These are phyloP conservation scores for Saccostrea cuccullata DNA, from an alignment of 1,140 invertebrate genomes.

Conservation along the genomic window DNA sequence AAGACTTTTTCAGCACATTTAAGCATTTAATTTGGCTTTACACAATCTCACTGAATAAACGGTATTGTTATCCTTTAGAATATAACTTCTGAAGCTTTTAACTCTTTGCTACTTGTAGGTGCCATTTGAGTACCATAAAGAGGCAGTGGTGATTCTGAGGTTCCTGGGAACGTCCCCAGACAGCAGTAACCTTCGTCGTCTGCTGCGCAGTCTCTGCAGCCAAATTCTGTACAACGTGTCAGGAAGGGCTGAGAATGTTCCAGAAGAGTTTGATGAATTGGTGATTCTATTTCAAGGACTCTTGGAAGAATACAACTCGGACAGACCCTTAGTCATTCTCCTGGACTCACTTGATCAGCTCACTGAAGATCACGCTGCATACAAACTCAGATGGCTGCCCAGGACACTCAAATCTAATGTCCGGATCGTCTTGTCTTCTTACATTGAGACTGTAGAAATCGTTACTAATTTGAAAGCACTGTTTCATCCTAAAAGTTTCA, in stretches of 20 bases:
- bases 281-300: conserved; percentile 54
- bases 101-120: conserved; percentile 38
- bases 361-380: conserved; percentile 59
- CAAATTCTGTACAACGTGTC: conserved; percentile 58
- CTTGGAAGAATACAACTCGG: conserved; percentile 49
- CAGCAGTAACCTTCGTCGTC: conserved; percentile 62
- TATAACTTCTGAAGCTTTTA: not conserved
- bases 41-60: too few species aligned
- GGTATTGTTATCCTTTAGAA: not conserved
- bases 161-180: conserved; percentile 70
- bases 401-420: conserved; percentile 64
- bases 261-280: conserved; percentile 58
- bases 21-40: too few species aligned
- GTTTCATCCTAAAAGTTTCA: conserved; percentile 78
- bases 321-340: conserved; percentile 68
- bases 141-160: conserved; percentile 62
- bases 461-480: conserved; percentile 81
- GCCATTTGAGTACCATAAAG: conserved; percentile 47
- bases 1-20: too few species aligned
- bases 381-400: conserved; percentile 71
- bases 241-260: conserved; percentile 35
- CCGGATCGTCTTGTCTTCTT: conserved; percentile 65
- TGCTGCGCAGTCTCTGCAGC: conserved; percentile 63
- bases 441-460: conserved; percentile 58
- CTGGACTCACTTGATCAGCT: conserved; percentile 72